These are phyloP conservation scores for Genyomyrus donnyi DNA, from an alignment of 2,113 vertebrate genomes.

Conservation along the genomic window DNA sequence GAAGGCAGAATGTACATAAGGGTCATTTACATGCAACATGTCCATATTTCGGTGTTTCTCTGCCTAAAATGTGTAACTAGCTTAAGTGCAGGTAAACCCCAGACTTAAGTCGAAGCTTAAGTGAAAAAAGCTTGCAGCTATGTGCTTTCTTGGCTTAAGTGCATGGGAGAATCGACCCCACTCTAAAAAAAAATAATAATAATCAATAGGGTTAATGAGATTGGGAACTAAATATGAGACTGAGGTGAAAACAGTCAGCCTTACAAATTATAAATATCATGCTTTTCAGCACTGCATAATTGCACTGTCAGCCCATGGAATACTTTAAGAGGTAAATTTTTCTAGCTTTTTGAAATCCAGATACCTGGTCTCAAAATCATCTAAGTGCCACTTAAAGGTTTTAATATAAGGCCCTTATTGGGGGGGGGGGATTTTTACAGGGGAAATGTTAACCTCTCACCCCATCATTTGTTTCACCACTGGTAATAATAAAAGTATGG, in stretches of 20 bases:
- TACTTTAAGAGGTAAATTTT: not conserved
- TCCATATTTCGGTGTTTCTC: not conserved
- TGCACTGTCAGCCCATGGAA: not conserved
- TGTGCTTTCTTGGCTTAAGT: not conserved
- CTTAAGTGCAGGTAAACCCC: not conserved
- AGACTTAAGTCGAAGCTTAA: not conserved
- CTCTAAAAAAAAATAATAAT: not conserved
- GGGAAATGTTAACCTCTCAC: not conserved
- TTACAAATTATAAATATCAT: not conserved
- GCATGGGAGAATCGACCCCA: not conserved
- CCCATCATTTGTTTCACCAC: not conserved
- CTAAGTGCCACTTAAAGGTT: conserved; percentile 6
- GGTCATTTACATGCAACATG: not conserved
- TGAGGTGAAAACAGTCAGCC: not conserved
- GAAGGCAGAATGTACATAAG: not conserved
- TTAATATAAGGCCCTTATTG: conserved; percentile 11
- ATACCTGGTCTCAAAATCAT: conserved; percentile 12
- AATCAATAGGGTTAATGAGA: not conserved
- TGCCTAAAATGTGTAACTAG: not conserved
- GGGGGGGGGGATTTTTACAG: not conserved
- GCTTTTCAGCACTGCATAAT: not conserved
- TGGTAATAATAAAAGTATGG: not conserved
- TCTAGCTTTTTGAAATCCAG: not conserved
- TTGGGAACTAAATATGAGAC: not conserved
- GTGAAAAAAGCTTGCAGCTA: not conserved